Conservation (phyloP, 2,113 vertebrate species). For the Hyperopisus bebe region DNA sequence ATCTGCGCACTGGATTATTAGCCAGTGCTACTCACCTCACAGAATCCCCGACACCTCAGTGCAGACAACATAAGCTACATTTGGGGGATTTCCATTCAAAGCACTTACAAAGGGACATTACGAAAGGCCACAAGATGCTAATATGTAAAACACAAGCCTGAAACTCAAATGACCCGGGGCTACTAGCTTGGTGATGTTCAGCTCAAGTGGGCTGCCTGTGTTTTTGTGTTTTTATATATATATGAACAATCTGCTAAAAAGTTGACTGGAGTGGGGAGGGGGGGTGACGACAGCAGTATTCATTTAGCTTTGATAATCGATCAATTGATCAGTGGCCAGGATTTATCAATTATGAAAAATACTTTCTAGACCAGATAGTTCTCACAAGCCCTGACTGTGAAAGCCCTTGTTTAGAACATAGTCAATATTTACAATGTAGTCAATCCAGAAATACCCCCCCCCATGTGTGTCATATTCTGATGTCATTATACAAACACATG, state of each 20-base stretch:
- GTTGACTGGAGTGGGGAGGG: neutral
- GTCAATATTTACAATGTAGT: neutral
- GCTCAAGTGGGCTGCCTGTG: neutral
- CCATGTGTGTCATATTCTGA: neutral
- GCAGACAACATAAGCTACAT: neutral
- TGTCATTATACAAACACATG: neutral
- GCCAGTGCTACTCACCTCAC: neutral
- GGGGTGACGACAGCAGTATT: neutral
- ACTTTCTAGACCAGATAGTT: neutral
- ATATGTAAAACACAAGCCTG: neutral
- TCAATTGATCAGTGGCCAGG: neutral
- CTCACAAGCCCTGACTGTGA: neutral
- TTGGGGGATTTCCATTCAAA: neutral
- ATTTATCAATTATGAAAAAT: neutral
- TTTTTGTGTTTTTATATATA: neutral
- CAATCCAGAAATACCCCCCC: neutral
- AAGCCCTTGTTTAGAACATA: neutral
- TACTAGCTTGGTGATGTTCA: neutral
- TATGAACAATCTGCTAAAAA: neutral
- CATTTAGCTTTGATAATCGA: neutral
- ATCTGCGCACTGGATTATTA: slow-evolving; percentile 84
- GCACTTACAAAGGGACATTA: neutral
- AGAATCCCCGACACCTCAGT: neutral
- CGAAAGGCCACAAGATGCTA: neutral
- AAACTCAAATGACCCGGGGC: neutral